Evolutionary conservation across 2,113 vertebrate species (phyloP).

Genomic region (Azemiops feae): DNA sequence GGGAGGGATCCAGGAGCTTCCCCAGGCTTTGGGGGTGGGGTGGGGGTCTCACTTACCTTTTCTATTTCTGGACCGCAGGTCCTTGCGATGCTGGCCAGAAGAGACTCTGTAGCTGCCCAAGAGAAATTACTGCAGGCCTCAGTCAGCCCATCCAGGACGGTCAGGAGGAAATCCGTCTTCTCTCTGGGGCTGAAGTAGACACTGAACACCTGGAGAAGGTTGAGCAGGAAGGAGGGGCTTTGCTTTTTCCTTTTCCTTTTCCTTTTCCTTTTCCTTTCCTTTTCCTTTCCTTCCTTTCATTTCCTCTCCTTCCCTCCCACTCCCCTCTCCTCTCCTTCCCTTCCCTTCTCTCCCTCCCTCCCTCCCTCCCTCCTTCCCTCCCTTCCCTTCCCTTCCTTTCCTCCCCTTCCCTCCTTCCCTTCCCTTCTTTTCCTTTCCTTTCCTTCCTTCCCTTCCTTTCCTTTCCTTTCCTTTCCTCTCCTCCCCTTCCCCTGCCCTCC

Average conservation of each 20-base stretch:
- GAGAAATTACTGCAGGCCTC: not conserved
- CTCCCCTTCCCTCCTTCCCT: too few relatives aligned
- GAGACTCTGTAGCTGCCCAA: not conserved
- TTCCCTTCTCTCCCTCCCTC: rapidly evolving
- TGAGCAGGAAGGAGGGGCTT: too few relatives aligned
- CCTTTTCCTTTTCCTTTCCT: rapidly evolving
- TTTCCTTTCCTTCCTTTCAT: not conserved
- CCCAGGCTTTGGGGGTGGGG: not conserved
- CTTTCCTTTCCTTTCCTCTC: too few relatives aligned
- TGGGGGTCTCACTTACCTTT: not conserved
- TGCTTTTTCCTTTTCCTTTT: not conserved
- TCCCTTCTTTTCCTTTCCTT: too few relatives aligned
- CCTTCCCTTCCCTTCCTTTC: not conserved
- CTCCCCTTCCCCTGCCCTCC: too few relatives aligned
- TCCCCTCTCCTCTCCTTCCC: not conserved
- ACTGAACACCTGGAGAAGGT: constrained; percentile 3
- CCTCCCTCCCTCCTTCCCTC: too few relatives aligned
- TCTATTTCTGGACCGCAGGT: constrained; percentile 3
- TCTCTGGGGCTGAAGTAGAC: constrained; percentile 27
- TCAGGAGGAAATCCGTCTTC: constrained; percentile 25
- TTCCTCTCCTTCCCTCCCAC: rapidly evolving
- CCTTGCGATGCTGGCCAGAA: not conserved
- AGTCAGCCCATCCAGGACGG: constrained; percentile 3
- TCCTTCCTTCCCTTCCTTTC: too few relatives aligned
- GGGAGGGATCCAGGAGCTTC: not conserved